A percentile compares a stretch with the other conserved stretches of the same genome.
phyloP scores from a whole-genome alignment of 35 echinoderm and acorn worm genomes.

The Stichopus chloronotus region DNA sequence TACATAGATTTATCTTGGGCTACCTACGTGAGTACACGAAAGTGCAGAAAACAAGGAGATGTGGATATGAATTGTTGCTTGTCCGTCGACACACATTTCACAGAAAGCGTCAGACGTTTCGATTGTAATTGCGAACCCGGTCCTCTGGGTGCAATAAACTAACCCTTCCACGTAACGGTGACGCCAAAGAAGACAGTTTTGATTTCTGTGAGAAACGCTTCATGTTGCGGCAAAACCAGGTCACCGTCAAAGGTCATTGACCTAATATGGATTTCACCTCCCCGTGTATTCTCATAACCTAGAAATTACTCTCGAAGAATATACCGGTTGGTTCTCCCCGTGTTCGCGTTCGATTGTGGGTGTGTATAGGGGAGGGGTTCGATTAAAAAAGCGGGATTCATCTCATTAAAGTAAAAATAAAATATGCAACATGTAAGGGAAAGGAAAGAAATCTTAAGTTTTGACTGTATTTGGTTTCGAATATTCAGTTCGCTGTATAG shows the following conservation, averaged over 20 bases:
- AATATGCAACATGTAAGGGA: too few relatives aligned
- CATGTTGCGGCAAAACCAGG: not conserved
- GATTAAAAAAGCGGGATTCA: too few relatives aligned
- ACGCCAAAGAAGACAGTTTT: conserved; percentile 17
- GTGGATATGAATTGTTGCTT: conserved; percentile 6
- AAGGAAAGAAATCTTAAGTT: too few relatives aligned
- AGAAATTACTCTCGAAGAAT: not conserved
- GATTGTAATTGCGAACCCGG: not conserved
- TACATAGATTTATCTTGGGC: not conserved
- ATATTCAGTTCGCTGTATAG: too few relatives aligned
- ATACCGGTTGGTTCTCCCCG: too few relatives aligned
- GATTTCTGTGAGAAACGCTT: not conserved
- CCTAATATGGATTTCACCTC: not conserved
- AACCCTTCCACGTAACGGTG: conserved; percentile 40
- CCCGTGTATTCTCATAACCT: not conserved
- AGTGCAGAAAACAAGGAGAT: not conserved
- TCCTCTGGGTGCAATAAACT: conserved; percentile 40
- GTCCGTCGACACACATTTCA: conserved; percentile 17
- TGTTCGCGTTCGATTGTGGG: too few relatives aligned
- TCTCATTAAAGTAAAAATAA: too few relatives aligned
- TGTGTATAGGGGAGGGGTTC: too few relatives aligned
- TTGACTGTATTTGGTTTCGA: too few relatives aligned
- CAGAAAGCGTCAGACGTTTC: conserved; percentile 8
- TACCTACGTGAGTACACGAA: not conserved
- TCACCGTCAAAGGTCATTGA: not conserved